Evolutionary conservation across 2,113 vertebrate species (phyloP), one percentile per base, ranked within the genome.

Genomic region (Cranoglanis bouderius): DNA sequence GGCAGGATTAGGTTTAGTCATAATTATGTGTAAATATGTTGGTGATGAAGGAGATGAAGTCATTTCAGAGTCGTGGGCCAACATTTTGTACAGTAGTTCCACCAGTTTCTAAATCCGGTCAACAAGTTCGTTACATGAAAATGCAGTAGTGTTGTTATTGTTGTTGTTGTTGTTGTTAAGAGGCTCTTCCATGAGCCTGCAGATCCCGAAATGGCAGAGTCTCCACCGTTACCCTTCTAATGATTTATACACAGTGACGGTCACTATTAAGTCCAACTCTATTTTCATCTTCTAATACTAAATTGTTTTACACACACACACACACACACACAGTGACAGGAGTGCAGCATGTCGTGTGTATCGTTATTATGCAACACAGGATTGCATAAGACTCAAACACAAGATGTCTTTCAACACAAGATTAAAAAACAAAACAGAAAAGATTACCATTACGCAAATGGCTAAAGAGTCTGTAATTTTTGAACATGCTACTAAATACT

Each of bases 21-120:
- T 59, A 40, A 82, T 82, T 38, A 40, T 24, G 51, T 82, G n/a
- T n/a, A n/a, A n/a, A n/a, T n/a, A n/a, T n/a, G 81, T 59, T 59
- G 13, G 9, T 59, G 81, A 38, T 82, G 55, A 82, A 82, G 35
- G 35, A 40, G 19, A 38, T 82, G 35, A 38, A 82, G 35, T 40
- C 53, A 14, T 10, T 9, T 18, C 53, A 59, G 81, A 40, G 32
- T 12, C 19, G 2, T 0, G 9, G n/a, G 46, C 49, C 49, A 80
- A 53, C 7, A 26, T 35, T 59, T 59, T 38, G 21, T 24, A 24
- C 32, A 57, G 53, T 12, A 38, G 53, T 53, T 82, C 3, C 3
- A 35, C 7, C 1, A 4, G 49, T 35, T 59, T 12, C 32, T 59
- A 24, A 57, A 82, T 38, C 51, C 57, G 78, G 32, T 35, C 49